Percentiles rank a stretch among this genome's conserved stretches.
phyloP scores from a whole-genome alignment of 2,113 vertebrate species.

The Cyanoramphus novaezelandiae region DNA sequence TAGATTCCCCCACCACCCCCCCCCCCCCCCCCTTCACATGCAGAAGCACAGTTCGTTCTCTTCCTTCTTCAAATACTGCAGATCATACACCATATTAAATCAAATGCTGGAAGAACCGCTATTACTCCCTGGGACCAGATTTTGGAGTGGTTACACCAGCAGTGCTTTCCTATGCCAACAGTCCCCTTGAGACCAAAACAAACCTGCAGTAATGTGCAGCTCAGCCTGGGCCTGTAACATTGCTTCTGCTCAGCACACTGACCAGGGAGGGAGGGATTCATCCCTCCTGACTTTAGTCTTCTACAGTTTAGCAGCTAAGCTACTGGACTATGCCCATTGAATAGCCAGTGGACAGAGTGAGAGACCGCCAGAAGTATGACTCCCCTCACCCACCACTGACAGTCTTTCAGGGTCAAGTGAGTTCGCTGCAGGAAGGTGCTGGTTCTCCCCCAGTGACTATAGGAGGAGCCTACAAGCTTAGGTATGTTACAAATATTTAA shows the following conservation, averaged over 20 bases:
- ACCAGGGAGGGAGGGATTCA: not conserved
- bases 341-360: not conserved
- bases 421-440: not conserved
- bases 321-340: not conserved
- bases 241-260: not conserved
- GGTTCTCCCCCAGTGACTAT: not conserved
- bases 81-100: not conserved
- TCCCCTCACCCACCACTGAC: not conserved
- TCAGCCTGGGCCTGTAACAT: not conserved
- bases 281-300: not conserved
- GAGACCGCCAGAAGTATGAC: not conserved
- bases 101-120: not conserved
- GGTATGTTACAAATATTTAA: not conserved
- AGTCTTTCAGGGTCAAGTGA: not conserved
- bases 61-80: not conserved
- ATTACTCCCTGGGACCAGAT: not conserved
- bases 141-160: not conserved
- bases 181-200: not conserved
- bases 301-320: not conserved
- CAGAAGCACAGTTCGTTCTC: constrained; percentile 22
- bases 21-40: not conserved
- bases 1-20: rapidly evolving
- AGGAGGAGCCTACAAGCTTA: not conserved
- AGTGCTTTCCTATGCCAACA: not conserved
- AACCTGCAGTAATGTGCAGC: not conserved